These are phyloP conservation scores for Oryctolagus cuniculus DNA, from an alignment of 2,113 vertebrate species.

Conservation along the genomic window DNA sequence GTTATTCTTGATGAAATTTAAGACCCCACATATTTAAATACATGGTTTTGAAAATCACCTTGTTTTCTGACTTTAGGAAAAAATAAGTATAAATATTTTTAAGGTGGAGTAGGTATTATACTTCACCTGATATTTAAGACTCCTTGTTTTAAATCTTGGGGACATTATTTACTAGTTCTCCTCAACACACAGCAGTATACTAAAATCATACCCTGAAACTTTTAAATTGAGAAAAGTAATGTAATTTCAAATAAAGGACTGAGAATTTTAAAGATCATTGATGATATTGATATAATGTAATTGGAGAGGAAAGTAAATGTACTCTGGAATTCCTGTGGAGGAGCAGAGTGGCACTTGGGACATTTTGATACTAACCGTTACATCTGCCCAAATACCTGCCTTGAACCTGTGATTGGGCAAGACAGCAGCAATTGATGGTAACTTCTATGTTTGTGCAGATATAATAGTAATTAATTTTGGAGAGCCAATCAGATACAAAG, in stretches of 20 bases:
- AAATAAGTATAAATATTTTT: slow-evolving; percentile 44
- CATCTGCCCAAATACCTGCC: not conserved
- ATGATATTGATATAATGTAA: slow-evolving; percentile 50
- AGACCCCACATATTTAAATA: slow-evolving; percentile 1
- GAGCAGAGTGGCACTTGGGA: not conserved
- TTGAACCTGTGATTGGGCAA: not conserved
- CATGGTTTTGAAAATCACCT: slow-evolving; percentile 14
- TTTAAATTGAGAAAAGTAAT: slow-evolving; percentile 65
- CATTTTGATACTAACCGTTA: not conserved
- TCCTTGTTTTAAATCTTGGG: slow-evolving; percentile 57
- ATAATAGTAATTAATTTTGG: not conserved
- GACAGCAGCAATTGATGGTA: slow-evolving; percentile 33
- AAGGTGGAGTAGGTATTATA: slow-evolving; percentile 53
- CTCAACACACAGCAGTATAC: slow-evolving; percentile 47
- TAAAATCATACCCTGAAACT: slow-evolving; percentile 53
- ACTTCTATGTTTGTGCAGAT: slow-evolving; percentile 30
- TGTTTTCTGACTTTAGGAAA: slow-evolving; percentile 39
- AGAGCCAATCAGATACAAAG: slow-evolving; percentile 2
- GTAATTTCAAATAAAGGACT: slow-evolving; percentile 69
- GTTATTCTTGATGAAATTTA: slow-evolving; percentile 34
- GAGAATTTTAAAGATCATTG: slow-evolving; percentile 67
- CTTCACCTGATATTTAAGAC: slow-evolving; percentile 32
- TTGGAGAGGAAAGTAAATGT: slow-evolving; percentile 23
- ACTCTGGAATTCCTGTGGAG: slow-evolving; percentile 16
- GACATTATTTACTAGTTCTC: slow-evolving; percentile 58